A percentile compares a stretch with the other conserved stretches of the same genome.
Conservation (phyloP, 2,888 invertebrate species). For the Cepaea hortensis region DNA sequence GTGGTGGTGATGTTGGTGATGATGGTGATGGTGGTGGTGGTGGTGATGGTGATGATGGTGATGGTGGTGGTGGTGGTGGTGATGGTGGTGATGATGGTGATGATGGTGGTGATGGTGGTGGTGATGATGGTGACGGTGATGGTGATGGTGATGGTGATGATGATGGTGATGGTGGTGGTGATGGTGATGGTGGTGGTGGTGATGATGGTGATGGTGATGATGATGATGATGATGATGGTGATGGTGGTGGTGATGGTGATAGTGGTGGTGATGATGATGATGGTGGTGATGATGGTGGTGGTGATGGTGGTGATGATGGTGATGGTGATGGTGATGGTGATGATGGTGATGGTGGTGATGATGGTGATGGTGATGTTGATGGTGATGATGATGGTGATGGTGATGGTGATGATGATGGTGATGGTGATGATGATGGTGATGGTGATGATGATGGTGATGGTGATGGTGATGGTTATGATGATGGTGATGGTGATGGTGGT, state of each 20-base stretch:
- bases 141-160: slow-evolving; percentile 47
- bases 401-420: not conserved
- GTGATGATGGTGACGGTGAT: not conserved
- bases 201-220: not conserved
- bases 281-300: slow-evolving; percentile 18
- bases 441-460: slow-evolving; percentile 25
- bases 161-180: slow-evolving; percentile 32
- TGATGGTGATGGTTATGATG: slow-evolving; percentile 25
- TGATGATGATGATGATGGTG: not conserved
- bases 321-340: slow-evolving; percentile 51
- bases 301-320: not conserved
- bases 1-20: too few species aligned
- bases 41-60: not conserved
- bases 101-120: not conserved
- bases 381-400: not conserved
- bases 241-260: not conserved
- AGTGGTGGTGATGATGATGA: slow-evolving; percentile 16
- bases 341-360: slow-evolving; percentile 5
- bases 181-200: not conserved
- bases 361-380: not conserved
- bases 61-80: not conserved
- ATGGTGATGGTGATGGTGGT: not conserved
- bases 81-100: slow-evolving; percentile 30
- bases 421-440: not conserved
- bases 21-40: not conserved